Percentiles rank a stretch among this genome's conserved stretches.
Evolutionary conservation across 2,113 vertebrate genomes (phyloP).

Genomic region (Cichladusa arquata): DNA sequence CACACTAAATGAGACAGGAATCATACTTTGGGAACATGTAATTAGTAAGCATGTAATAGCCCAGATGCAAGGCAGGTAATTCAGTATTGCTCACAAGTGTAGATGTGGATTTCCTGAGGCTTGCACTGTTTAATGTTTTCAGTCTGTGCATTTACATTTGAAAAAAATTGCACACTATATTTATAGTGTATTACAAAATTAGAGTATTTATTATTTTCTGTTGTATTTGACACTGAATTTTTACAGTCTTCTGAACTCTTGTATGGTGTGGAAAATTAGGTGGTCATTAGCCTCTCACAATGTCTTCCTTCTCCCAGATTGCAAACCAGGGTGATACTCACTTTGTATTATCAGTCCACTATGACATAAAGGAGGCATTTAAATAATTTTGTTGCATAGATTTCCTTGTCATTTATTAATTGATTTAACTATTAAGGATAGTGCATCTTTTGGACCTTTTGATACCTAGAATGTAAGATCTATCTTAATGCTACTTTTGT

Average conservation of each 20-base stretch:
- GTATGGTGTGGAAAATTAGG: not conserved
- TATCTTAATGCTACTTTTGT: not conserved
- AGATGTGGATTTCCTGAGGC: not conserved
- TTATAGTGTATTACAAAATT: not conserved
- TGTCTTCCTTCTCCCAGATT: not conserved
- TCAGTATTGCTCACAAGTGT: not conserved
- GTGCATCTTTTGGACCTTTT: not conserved
- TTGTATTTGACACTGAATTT: not conserved
- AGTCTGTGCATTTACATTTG: no score
- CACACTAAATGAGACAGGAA: not conserved
- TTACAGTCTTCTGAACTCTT: not conserved
- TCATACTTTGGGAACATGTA: not conserved
- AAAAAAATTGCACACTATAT: not conserved
- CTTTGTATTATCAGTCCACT: not conserved
- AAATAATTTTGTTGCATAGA: accelerated
- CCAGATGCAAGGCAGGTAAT: not conserved
- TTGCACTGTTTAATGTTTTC: not conserved
- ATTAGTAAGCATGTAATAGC: not conserved
- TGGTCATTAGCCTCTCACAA: not conserved
- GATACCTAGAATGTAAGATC: not conserved
- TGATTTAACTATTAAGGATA: not conserved
- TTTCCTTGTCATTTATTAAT: not conserved
- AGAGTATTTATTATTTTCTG: not conserved
- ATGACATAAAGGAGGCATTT: not conserved
- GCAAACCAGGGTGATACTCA: not conserved